A percentile compares a stretch with the other conserved stretches of the same genome.
Conservation (phyloP, 2,888 invertebrate genomes). For the Drosophila formosana region DNA sequence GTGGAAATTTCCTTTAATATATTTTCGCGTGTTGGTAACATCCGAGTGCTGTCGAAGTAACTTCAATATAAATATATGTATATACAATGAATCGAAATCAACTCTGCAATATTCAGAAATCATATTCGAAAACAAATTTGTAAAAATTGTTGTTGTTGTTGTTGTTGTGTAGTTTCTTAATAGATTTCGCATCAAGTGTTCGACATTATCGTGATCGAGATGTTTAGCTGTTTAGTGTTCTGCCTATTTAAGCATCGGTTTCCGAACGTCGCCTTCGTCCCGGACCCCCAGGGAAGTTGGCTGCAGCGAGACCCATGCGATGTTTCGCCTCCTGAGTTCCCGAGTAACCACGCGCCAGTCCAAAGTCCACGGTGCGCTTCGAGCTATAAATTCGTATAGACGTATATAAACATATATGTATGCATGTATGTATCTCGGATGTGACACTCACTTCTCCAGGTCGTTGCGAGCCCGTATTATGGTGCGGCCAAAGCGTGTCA, state of each 20-base stretch:
- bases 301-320: constrained; percentile 95
- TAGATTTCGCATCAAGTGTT: constrained; percentile 27
- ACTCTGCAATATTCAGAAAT: background rate
- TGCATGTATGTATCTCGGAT: background rate
- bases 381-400: constrained; percentile 9
- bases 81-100: constrained; percentile 49
- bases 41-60: constrained; percentile 20
- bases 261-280: constrained; percentile 93
- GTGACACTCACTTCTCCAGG: constrained; percentile 90
- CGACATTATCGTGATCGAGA: constrained; percentile 41
- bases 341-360: constrained; percentile 94
- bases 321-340: constrained; percentile 96
- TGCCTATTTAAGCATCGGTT: constrained; percentile 80
- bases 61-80: constrained; percentile 39
- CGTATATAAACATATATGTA: background rate
- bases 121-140: constrained; percentile 2
- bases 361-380: constrained; percentile 95
- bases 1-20: constrained; percentile 41
- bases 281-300: constrained; percentile 95
- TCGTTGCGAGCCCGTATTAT: constrained; percentile 92
- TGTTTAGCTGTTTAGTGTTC: background rate
- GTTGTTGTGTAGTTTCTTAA: constrained; percentile 11
- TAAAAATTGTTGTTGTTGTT: constrained; percentile 7
- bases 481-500: constrained; percentile 91
- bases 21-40: constrained; percentile 12